These are phyloP conservation scores for Papilio demoleus DNA, from an alignment of 2,888 invertebrate species.

Conservation along the genomic window DNA sequence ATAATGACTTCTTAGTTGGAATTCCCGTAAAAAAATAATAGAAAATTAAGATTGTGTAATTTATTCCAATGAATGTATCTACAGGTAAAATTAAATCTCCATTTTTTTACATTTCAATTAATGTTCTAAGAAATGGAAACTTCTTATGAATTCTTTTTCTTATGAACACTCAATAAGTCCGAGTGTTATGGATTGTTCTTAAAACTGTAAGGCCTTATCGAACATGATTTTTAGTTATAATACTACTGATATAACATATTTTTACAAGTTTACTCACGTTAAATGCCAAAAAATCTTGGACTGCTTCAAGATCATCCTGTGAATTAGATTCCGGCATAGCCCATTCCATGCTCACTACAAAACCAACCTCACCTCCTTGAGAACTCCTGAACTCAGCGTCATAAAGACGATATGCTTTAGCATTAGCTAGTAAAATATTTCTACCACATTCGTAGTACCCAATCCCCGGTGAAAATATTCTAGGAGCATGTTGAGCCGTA, in stretches of 20 bases:
- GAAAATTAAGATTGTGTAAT: too few relatives aligned
- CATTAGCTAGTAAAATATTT: conserved; percentile 81
- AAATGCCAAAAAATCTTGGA: conserved; percentile 45
- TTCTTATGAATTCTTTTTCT: too few relatives aligned
- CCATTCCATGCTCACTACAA: conserved; percentile 45
- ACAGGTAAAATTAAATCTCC: too few relatives aligned
- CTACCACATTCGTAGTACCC: conserved; percentile 84
- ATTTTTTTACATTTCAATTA: too few relatives aligned
- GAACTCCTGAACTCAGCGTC: conserved; percentile 73
- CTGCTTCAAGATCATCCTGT: conserved; percentile 46
- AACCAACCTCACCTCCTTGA: conserved; percentile 66
- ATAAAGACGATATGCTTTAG: conserved; percentile 81
- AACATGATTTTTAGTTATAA: too few relatives aligned
- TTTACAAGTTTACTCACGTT: conserved; percentile 43
- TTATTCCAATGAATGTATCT: too few relatives aligned
- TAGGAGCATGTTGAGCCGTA: conserved; percentile 53
- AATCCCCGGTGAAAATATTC: conserved; percentile 60
- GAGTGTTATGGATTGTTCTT: too few relatives aligned
- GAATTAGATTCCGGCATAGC: conserved; percentile 44
- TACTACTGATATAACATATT: neutral
- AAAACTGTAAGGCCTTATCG: neutral
- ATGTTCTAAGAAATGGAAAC: too few relatives aligned
- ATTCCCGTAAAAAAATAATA: too few relatives aligned
- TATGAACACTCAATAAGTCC: too few relatives aligned
- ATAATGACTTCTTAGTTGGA: too few relatives aligned